Base-by-base conservation (phyloP, 53 echinoderm and acorn worm species). In the Patiria pectinifera region DNA sequence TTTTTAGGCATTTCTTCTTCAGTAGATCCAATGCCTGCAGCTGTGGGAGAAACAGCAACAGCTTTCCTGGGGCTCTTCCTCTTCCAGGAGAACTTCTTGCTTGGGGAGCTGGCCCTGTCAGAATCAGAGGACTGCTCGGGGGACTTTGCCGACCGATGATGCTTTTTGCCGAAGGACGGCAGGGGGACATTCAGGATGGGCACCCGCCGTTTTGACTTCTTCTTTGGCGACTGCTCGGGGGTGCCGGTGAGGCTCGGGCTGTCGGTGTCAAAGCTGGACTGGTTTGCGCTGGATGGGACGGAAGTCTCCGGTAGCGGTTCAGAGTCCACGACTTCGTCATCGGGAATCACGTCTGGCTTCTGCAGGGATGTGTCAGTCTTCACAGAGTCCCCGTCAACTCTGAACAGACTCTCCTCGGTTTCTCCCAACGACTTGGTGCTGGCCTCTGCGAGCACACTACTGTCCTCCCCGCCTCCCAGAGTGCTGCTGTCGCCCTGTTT, bases 71-170 rank as follows among this genome's bases (percentile, higher is more conserved):
- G 90, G 48, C 81, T 94, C 94, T 84, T 94, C 84, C 92, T 92
- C 71, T 74, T 94, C 94, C 94, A 94, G 19, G 91, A 83, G 82
- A 92, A 94, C 43, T 82, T 83, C 80, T 92, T 94, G 79, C 88
- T 92, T 48, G 94, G 94, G 59, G 94, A 94, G 25, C 77, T 71
- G 47, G 92, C 58, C 25, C 92, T 83, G 66, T 94, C 94, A 1
- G 94, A 94, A 66, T 94, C 94, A 4, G 94, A 94, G 84, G 94
- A 94, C 79, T 94, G 94, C 12, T 94, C 94, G 8, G 89, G 88
- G 1, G 94, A 92, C 87, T 87, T 93, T 48, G 80, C 69, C 0
- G 84, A 71, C 25, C 89, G 92, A 35, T 90, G 90, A 69, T 80
- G 90, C 80, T 84, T 94, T 48, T 78, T 92, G 53, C 94, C 94